Percentiles rank a stretch among this genome's conserved stretches.
Evolutionary conservation across 2,888 invertebrate species (phyloP).

Genomic region (Chydorus sphaericus): DNA sequence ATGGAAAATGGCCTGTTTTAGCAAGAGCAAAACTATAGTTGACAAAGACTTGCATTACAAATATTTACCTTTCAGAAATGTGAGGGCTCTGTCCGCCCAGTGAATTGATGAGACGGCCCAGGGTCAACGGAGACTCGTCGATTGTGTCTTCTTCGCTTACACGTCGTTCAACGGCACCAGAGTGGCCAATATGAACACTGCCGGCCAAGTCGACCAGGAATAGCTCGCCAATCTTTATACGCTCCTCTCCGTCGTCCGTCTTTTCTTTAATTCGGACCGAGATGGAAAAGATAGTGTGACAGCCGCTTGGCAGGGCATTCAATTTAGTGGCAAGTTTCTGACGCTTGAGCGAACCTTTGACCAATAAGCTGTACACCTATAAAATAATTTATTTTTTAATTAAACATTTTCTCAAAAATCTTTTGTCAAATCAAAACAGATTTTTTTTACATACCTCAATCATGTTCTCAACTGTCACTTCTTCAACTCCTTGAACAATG

Average conservation of each 20-base stretch:
- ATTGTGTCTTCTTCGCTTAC: constrained; percentile 92
- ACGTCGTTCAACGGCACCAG: constrained; percentile 77
- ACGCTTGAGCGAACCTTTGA: constrained; percentile 69
- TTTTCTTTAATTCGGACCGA: constrained; percentile 83
- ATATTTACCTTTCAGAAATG: constrained; percentile 81
- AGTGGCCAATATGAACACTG: constrained; percentile 87
- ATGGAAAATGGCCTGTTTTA: background rate
- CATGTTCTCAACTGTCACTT: too few relatives aligned
- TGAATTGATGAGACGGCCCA: constrained; percentile 88
- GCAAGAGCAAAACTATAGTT: too few relatives aligned
- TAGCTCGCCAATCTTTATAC: constrained; percentile 84
- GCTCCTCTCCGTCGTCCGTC: constrained; percentile 73
- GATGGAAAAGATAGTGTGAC: constrained; percentile 90
- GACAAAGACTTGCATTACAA: too few relatives aligned
- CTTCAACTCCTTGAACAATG: too few relatives aligned
- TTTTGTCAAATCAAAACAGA: too few relatives aligned
- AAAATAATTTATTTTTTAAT: too few relatives aligned
- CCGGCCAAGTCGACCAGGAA: constrained; percentile 95
- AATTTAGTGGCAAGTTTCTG: constrained; percentile 83
- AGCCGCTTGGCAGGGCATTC: constrained; percentile 86
- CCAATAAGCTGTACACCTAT: constrained; percentile 68
- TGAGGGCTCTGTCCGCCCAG: constrained; percentile 82
- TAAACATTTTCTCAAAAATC: too few relatives aligned
- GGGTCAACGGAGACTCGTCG: constrained; percentile 83
- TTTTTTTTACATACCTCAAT: too few relatives aligned